phyloP scores from a whole-genome alignment of 2,797 vertebrate species.

The Dendrocincla fuliginosa region DNA sequence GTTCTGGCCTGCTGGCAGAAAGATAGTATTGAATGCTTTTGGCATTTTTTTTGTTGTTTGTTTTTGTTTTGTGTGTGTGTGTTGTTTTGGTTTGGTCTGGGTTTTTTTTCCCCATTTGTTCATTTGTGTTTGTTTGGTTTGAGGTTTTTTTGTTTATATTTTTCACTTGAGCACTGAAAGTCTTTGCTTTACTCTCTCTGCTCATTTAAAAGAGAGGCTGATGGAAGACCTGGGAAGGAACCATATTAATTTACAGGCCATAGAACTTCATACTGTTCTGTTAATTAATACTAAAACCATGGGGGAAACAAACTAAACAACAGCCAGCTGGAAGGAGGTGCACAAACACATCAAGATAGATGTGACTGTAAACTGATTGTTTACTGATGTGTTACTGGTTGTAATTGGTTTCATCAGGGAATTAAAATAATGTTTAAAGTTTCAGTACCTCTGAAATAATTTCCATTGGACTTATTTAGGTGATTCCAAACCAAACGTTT shows the following conservation, averaged over 20 bases:
- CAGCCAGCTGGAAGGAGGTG: neutral
- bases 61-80: too few species aligned
- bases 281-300: neutral
- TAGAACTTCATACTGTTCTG: neutral
- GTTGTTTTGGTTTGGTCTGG: neutral
- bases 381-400: too few species aligned
- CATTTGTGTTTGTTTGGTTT: too few species aligned
- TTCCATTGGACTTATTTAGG: neutral
- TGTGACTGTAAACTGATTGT: neutral
- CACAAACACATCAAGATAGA: neutral
- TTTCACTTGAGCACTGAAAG: neutral
- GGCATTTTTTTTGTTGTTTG: neutral
- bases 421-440: neutral
- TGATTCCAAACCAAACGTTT: neutral
- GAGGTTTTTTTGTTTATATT: neutral
- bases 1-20: neutral
- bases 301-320: neutral
- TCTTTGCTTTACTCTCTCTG: neutral
- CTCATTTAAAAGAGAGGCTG: neutral
- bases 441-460: neutral
- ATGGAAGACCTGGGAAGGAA: neutral
- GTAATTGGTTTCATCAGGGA: neutral
- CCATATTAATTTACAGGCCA: neutral
- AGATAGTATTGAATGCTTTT: neutral
- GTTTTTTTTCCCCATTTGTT: too few species aligned